Evolutionary conservation across 53 echinoderm and acorn worm genomes (phyloP).

Genomic region (Paracentrotus lividus): DNA sequence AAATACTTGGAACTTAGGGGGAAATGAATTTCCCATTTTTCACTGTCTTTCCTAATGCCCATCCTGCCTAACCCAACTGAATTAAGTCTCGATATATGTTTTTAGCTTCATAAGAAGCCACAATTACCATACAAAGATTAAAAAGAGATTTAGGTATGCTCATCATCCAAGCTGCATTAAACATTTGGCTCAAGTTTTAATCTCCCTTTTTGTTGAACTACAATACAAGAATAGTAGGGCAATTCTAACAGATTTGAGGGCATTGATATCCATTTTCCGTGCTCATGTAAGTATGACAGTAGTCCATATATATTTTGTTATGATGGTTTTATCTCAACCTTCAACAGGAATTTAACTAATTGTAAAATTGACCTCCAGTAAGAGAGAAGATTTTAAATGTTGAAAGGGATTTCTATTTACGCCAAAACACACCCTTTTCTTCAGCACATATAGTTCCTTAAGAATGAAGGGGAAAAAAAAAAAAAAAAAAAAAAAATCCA

Average conservation of each 20-base stretch:
- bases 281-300: not conserved
- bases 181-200: not conserved
- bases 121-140: not conserved
- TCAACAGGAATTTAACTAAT: not conserved
- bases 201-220: not conserved
- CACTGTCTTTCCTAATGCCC: not conserved
- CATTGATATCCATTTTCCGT: not conserved
- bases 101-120: not conserved
- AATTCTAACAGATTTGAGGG: not conserved
- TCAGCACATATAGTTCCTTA: too few relatives aligned
- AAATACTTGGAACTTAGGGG: not conserved
- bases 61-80: not conserved
- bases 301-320: too few relatives aligned
- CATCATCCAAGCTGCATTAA: constrained; percentile 16
- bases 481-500: too few relatives aligned
- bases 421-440: too few relatives aligned
- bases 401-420: not conserved
- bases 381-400: not conserved
- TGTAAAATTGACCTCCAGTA: not conserved
- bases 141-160: not conserved
- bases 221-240: not conserved
- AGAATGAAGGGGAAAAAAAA: too few relatives aligned
- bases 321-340: too few relatives aligned
- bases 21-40: not conserved
- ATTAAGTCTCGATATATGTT: not conserved